phyloP scores from a whole-genome alignment of 2,797 vertebrate genomes.

The Pagetopsis macropterus region DNA sequence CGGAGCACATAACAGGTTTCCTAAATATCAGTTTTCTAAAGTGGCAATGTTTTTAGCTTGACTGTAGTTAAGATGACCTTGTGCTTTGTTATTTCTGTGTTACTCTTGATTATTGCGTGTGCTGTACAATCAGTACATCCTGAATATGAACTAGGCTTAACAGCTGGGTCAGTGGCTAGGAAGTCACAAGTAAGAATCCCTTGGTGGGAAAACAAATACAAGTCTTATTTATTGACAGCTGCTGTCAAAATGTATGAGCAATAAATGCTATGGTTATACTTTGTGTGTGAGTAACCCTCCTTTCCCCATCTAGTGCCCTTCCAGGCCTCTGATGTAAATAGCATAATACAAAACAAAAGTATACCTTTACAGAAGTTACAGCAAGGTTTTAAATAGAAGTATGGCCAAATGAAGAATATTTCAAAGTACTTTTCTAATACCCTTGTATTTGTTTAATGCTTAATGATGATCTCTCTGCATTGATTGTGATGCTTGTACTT shows the following conservation, averaged over 20 bases:
- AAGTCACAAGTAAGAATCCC: not conserved
- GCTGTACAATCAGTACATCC: not conserved
- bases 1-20: slow-evolving; percentile 77
- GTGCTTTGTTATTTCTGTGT: not conserved
- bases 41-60: not conserved
- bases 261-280: slow-evolving; percentile 13
- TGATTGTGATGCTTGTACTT: not conserved
- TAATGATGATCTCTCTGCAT: not conserved
- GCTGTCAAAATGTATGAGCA: slow-evolving; percentile 18
- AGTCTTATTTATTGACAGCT: slow-evolving; percentile 1
- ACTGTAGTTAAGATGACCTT: not conserved
- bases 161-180: not conserved
- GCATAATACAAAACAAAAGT: not conserved
- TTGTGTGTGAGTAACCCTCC: slow-evolving; percentile 11
- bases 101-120: not conserved
- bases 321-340: not conserved
- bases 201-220: not conserved
- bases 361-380: not conserved
- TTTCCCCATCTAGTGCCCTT: not conserved
- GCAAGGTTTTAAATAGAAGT: slow-evolving; percentile 1
- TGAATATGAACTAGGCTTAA: not conserved
- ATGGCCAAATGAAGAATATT: too few relatives aligned
- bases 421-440: not conserved
- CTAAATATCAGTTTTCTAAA: not conserved
- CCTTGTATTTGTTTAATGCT: not conserved